Conservation (phyloP, 2,797 vertebrate genomes). For the Neosilurus mollespiculum region DNA sequence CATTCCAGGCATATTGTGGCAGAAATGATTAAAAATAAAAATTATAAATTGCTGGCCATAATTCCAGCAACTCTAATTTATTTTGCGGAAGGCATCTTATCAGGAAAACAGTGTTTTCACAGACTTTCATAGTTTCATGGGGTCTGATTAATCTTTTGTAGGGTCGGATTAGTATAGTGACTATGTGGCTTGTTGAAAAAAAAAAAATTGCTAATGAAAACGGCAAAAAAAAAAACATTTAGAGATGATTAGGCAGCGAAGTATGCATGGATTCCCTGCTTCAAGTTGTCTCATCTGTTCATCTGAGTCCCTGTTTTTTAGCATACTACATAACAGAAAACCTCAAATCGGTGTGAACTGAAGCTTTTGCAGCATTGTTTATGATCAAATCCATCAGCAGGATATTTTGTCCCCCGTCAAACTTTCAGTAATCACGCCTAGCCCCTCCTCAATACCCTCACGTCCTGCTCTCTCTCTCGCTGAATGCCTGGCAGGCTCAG, state of each 20-base stretch:
- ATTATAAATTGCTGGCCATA: background rate
- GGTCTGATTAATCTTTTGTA: background rate
- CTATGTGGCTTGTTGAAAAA: background rate
- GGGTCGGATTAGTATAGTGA: background rate
- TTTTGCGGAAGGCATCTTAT: background rate
- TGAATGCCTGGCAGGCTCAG: conserved; percentile 54
- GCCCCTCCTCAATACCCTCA: background rate
- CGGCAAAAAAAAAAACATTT: no score
- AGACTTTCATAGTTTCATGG: background rate
- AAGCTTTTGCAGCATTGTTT: background rate
- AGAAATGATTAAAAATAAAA: background rate
- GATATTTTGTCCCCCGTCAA: background rate
- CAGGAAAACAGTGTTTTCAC: background rate
- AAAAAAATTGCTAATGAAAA: background rate
- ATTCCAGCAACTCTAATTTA: background rate
- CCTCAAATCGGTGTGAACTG: background rate
- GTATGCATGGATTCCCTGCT: background rate
- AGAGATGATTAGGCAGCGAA: background rate
- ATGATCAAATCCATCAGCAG: background rate
- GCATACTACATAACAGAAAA: background rate
- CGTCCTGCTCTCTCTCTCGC: conserved; percentile 1
- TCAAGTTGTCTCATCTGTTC: background rate
- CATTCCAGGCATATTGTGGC: background rate
- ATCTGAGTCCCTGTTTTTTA: background rate
- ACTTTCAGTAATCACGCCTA: background rate